Evolutionary conservation across 2,888 invertebrate genomes (phyloP).

Genomic region (Megalurothrips usitatus): DNA sequence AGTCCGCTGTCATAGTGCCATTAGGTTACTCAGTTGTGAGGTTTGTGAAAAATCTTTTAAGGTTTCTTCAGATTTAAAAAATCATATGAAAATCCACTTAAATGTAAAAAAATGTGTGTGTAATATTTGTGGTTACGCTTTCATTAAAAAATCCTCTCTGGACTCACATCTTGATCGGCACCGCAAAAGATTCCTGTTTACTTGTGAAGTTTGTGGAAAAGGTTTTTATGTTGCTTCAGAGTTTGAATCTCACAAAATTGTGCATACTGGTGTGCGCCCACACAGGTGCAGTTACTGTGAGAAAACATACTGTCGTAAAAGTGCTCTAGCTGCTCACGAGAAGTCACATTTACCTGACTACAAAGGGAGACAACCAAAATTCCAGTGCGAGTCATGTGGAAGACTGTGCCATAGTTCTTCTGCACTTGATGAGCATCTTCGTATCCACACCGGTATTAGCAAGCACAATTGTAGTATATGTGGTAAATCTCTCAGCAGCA

Average conservation of each 20-base stretch:
- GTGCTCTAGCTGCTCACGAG: not conserved
- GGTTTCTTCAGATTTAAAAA: not conserved
- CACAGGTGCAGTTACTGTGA: not conserved
- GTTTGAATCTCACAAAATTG: not conserved
- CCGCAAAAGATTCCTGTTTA: not conserved
- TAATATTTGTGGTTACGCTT: not conserved
- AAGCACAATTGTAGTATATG: slow-evolving; percentile 1
- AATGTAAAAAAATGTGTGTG: not conserved
- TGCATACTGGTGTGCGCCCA: not conserved
- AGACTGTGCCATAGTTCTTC: not conserved
- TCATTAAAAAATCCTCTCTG: not conserved
- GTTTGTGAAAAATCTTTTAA: not conserved
- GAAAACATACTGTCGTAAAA: not conserved
- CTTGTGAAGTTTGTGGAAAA: slow-evolving; percentile 32
- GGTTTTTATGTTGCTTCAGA: slow-evolving; percentile 25
- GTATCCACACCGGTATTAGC: not conserved
- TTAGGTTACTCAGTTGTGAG: not conserved
- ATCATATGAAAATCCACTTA: not conserved
- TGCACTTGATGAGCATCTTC: not conserved
- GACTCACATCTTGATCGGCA: not conserved
- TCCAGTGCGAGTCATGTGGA: not conserved
- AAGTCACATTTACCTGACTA: not conserved
- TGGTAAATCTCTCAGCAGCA: not conserved
- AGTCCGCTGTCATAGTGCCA: not conserved
- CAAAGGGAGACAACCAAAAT: not conserved